Evolutionary conservation across 1,140 invertebrate genomes (phyloP), one percentile per base, ranked within the genome.

Genomic region (Aplysia californica): DNA sequence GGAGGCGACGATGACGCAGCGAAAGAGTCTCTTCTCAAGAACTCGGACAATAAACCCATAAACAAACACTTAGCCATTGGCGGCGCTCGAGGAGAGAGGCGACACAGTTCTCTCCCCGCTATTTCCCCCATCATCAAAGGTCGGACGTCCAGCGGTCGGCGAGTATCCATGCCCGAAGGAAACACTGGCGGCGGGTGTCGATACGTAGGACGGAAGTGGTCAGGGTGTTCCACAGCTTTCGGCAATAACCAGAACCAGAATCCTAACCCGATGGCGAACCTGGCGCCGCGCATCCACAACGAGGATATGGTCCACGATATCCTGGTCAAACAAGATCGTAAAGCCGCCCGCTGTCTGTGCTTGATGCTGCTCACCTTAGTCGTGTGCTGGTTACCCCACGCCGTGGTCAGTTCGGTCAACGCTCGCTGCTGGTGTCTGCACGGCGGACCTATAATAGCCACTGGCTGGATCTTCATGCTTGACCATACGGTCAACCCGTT

Each of bases 171-270:
- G 72, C 72, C 72, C 15, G 72, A 75, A 50, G 36, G 72, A 5
- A 75, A 75, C 26, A 35, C 50, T 23, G 33, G 36, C n/a, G 72
- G 72, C 23, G 72, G 38, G 10, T 75, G 72, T 23, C 38, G 72
- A 29, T 75, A 75, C 41, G 72, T 75, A 3, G 72, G 72, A 18
- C 59, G 72, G 3, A 75, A 75, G n/a, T 75, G 72, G 72, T 75
- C 72, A 20, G 72, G 72, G 2, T 75, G 59, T 20, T 6, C 70
- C 26, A 20, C 55, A 3, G 72, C 41, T 15, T 50, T 66, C 1
- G 29, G 26, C 39, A 65, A 3, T 15, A 75, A 66, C 72, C 59
- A 66, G 38, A 64, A 75, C 29, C 23, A 31, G 20, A 36, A 55
- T 29, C 70, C 70, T 1, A 73, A 44, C 35, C 70, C 70, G 20